These are phyloP conservation scores for Apis laboriosa DNA, from an alignment of 1,140 invertebrate genomes.

Conservation along the genomic window DNA sequence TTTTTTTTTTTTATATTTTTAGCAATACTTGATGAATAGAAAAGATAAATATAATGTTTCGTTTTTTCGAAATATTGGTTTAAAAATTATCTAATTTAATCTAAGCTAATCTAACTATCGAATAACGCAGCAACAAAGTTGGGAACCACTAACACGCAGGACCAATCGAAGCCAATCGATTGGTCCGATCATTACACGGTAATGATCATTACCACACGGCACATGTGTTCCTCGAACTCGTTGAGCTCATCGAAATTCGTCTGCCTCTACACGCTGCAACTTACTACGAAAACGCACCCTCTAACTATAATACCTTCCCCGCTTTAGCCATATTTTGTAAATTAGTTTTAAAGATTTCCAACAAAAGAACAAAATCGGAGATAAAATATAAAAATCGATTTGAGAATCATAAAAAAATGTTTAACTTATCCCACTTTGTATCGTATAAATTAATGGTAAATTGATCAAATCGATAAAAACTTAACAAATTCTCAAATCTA, in stretches of 20 bases:
- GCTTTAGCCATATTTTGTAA: not conserved
- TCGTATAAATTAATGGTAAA: too few relatives aligned
- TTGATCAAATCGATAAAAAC: not conserved
- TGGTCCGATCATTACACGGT: constrained; percentile 65
- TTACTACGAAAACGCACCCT: constrained; percentile 7
- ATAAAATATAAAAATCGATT: not conserved
- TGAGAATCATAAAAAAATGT: not conserved
- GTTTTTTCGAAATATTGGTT: too few relatives aligned
- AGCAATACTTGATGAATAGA: too few relatives aligned
- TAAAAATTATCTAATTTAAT: not conserved
- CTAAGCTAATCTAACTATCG: not conserved
- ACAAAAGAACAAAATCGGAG: not conserved
- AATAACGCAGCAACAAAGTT: not conserved
- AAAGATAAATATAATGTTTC: too few relatives aligned
- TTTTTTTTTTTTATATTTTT: too few relatives aligned
- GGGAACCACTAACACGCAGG: constrained; percentile 32
- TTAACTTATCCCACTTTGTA: too few relatives aligned
- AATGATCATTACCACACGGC: constrained; percentile 60
- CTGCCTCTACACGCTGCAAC: constrained; percentile 14
- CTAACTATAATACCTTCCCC: not conserved
- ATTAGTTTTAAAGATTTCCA: not conserved
- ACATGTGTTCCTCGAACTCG: constrained; percentile 56
- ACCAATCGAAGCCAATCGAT: constrained; percentile 59
- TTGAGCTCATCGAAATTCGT: constrained; percentile 57
- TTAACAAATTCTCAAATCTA: not conserved